Evolutionary conservation across 2,113 vertebrate species (phyloP).

Genomic region (Calypte anna): DNA sequence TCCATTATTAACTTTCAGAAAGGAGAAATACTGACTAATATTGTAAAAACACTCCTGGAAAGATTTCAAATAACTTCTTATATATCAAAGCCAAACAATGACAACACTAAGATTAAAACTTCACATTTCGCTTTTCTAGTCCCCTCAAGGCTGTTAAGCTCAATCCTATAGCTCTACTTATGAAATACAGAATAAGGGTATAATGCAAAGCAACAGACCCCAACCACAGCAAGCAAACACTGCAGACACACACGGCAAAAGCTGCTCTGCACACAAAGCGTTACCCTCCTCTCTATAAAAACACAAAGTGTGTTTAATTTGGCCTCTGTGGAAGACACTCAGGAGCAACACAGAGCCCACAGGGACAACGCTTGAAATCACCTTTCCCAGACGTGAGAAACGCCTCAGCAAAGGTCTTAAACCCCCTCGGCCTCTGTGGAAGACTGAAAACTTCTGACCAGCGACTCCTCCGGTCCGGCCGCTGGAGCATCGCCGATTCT

Average conservation of each 20-base stretch:
- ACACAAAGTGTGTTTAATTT: accelerated
- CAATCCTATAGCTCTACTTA: accelerated
- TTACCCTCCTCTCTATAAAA: neutral
- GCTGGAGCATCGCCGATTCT: neutral
- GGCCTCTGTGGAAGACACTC: accelerated
- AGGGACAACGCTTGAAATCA: neutral
- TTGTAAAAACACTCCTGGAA: neutral
- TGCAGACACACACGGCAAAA: too few species aligned
- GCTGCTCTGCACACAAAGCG: accelerated
- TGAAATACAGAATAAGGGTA: accelerated
- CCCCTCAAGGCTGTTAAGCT: too few species aligned
- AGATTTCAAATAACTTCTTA: neutral
- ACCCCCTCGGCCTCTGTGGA: neutral
- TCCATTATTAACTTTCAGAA: neutral
- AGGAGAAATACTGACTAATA: neutral
- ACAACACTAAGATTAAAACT: neutral
- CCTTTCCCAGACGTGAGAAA: neutral
- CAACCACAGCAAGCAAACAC: neutral
- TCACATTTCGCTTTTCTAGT: neutral
- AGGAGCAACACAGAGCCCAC: accelerated
- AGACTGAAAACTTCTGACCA: neutral
- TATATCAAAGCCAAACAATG: neutral
- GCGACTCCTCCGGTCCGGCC: neutral
- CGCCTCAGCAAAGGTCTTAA: neutral
- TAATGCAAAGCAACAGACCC: neutral